Conservation (phyloP, 1,140 invertebrate genomes). For the Glossosoma conforme region DNA sequence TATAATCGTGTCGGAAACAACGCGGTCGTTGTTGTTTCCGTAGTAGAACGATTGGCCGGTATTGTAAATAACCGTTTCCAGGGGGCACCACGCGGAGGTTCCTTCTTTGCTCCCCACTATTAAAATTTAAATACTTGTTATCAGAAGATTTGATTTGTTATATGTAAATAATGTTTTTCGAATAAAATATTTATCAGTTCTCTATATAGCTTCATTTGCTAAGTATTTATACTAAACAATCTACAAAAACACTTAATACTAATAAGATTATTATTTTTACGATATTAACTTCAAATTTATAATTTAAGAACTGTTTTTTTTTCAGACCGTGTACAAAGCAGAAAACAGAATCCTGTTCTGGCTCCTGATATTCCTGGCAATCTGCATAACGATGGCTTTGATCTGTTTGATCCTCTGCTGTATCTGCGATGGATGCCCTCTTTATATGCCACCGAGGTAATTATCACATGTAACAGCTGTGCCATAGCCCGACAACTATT, state of each 20-base stretch:
- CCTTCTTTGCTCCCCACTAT: too few relatives aligned
- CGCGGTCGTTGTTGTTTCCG: too few relatives aligned
- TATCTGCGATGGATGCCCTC: constrained; percentile 73
- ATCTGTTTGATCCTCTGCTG: constrained; percentile 71
- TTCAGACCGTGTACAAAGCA: constrained; percentile 63
- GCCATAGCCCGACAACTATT: too few relatives aligned
- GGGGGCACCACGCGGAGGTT: too few relatives aligned
- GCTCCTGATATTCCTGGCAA: constrained; percentile 67
- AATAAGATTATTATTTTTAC: neutral
- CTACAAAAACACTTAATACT: neutral
- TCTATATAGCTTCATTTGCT: neutral
- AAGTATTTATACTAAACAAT: neutral
- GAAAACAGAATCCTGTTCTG: constrained; percentile 70
- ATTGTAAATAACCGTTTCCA: too few relatives aligned
- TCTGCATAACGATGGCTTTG: constrained; percentile 66
- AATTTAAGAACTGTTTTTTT: constrained; percentile 31
- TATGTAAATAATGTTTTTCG: too few relatives aligned
- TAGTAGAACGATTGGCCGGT: too few relatives aligned
- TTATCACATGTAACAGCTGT: too few relatives aligned
- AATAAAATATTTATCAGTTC: too few relatives aligned
- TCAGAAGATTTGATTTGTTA: too few relatives aligned
- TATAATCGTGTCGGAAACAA: too few relatives aligned
- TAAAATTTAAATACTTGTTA: too few relatives aligned
- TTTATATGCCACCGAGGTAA: constrained; percentile 70
- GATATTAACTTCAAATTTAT: neutral